Base-by-base conservation (phyloP, 2,797 vertebrate species). In the Brachyrhaphis roseni region DNA sequence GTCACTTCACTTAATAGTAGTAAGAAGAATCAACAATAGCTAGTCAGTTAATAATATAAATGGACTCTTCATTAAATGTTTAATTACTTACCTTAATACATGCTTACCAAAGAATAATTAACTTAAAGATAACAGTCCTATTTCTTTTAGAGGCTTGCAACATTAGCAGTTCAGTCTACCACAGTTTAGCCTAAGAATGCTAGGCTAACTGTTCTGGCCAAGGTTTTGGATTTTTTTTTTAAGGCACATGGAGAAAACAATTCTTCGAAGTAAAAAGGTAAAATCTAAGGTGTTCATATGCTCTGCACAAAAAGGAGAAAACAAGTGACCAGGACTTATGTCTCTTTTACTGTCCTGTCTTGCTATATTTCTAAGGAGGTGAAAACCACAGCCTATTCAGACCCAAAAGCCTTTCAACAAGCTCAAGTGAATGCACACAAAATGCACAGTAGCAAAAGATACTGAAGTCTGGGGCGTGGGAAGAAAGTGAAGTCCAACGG, bases 401-500 rank as follows among this genome's bases (percentile, higher is more conserved):
- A 86, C 72, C 70, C 62, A 76, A 31, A 78, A 45, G 28, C 76
- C 70, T 72, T 87, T 91, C 74, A 93, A 93, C 94, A 94, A 91
- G 88, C 92, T 72, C 78, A 90, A 80, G 70, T 73, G 81, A 83
- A 80, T 66, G 82, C 84, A 91, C 34, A 90, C 64, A 85, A 79
- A 85, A 74, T 51, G 34, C 75, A 73, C 80, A 76, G 70, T 71
- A 81, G 59, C 74, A 49, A 82, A 64, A 68, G 62, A 57, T 64
- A 12, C 51, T 76, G 59, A 84, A 78, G 86, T 85, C 90, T 71
- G 57, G 93, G 95, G 95, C 97, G 97, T 99, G 97, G 97, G 97
- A 99, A 99, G 97, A 96, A 91, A 95, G 93, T 94, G 89, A 87
- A 94, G 93, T 95, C 94, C 93, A 92, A 87, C 28, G 93, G 95